Evolutionary conservation across 2,113 vertebrate genomes (phyloP).

Genomic region (Ploceus nigricollis): DNA sequence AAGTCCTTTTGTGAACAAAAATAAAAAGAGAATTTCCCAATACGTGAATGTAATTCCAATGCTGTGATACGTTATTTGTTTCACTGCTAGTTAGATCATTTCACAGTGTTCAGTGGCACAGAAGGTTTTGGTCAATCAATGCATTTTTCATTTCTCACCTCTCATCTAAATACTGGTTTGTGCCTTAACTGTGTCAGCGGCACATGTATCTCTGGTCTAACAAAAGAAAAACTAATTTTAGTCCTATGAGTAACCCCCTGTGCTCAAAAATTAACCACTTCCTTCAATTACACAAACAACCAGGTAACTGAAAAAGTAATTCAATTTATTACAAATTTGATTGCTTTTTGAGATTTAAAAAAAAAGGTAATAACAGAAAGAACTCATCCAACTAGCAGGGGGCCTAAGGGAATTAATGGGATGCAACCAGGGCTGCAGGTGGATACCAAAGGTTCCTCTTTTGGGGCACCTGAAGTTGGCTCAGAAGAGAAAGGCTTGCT

Average conservation of each 20-base stretch:
- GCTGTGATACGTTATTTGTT: conserved; percentile 31
- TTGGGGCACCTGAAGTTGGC: background rate
- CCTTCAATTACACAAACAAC: conserved; percentile 6
- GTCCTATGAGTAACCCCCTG: background rate
- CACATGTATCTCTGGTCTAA: background rate
- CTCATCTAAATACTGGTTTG: background rate
- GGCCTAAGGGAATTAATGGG: background rate
- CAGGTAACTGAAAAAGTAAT: background rate
- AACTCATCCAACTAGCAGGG: background rate
- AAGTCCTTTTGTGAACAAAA: conserved; percentile 52
- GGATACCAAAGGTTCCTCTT: background rate
- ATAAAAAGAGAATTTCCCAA: conserved; percentile 1
- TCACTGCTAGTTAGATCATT: background rate
- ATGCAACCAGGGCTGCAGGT: background rate
- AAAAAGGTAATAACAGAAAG: background rate
- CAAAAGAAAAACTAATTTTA: conserved; percentile 28
- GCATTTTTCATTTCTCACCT: conserved; percentile 26
- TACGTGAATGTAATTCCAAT: conserved; percentile 44
- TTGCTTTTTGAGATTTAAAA: background rate
- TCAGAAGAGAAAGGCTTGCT: background rate
- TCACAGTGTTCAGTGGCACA: background rate
- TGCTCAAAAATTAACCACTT: conserved; percentile 30
- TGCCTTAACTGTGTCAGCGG: background rate
- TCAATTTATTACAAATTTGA: background rate
- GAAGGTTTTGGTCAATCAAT: conserved; percentile 31